Conservation (phyloP, 2,113 vertebrate species). For the Pogona vitticeps region DNA sequence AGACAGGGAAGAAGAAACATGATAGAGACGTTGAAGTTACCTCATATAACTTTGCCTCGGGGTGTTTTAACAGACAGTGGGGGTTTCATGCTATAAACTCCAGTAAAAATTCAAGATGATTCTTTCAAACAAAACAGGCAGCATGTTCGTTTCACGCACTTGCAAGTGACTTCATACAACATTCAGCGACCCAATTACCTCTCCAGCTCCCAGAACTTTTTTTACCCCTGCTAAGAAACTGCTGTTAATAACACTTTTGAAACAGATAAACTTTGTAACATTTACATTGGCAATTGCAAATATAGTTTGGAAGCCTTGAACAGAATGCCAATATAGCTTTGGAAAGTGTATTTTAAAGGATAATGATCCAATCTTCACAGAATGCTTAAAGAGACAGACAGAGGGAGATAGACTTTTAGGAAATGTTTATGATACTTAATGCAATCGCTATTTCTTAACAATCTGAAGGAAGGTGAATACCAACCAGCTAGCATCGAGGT, state of each 20-base stretch:
- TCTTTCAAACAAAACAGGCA: not conserved
- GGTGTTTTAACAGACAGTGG: not conserved
- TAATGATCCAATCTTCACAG: not conserved
- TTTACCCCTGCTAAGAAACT: not conserved
- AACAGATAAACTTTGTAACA: conserved; percentile 1
- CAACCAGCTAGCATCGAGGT: not conserved
- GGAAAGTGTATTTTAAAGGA: not conserved
- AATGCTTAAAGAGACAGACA: not conserved
- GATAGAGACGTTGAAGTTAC: not conserved
- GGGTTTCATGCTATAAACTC: not conserved
- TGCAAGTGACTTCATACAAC: not conserved
- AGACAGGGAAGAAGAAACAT: not conserved
- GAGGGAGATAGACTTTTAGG: not conserved
- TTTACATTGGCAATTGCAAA: conserved; percentile 16
- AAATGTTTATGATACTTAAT: not conserved
- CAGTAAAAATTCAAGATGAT: not conserved
- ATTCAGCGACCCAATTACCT: conserved; percentile 17
- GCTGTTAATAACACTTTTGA: not conserved
- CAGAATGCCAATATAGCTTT: not conserved
- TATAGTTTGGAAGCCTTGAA: not conserved
- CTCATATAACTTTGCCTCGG: not conserved
- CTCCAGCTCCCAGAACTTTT: not conserved
- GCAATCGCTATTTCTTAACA: not conserved
- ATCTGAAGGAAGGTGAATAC: not conserved
- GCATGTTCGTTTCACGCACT: not conserved